Percentiles rank a stretch among this genome's conserved stretches.
Conservation (phyloP, 2,797 vertebrate genomes). For the Hyperoplus immaculatus region DNA sequence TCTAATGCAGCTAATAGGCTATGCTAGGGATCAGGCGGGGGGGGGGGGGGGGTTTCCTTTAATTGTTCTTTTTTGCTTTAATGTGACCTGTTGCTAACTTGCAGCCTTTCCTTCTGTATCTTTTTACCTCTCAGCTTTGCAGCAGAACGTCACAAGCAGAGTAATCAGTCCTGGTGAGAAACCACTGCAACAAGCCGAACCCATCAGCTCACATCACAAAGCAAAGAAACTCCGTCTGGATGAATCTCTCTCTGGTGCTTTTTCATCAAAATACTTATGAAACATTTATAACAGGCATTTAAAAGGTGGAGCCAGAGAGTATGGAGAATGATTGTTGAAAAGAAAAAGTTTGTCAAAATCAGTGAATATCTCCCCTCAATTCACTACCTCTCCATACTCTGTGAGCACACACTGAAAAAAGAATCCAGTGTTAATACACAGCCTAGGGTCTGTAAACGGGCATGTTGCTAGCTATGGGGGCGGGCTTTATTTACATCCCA, state of each 20-base stretch:
- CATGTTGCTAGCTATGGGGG: too few relatives aligned
- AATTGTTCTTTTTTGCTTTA: neutral
- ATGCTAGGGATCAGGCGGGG: too few relatives aligned
- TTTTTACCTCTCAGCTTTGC: slow-evolving; percentile 54
- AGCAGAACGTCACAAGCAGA: slow-evolving; percentile 21
- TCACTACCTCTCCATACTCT: slow-evolving; percentile 6
- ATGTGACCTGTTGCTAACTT: neutral
- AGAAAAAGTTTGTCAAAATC: slow-evolving; percentile 14
- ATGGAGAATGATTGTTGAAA: neutral
- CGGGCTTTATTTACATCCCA: too few relatives aligned
- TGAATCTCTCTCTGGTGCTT: slow-evolving; percentile 64
- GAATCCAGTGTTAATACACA: too few relatives aligned
- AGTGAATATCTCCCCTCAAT: slow-evolving; percentile 37
- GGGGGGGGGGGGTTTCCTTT: neutral
- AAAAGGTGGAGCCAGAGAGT: too few relatives aligned
- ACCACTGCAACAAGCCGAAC: slow-evolving; percentile 54
- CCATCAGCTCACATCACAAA: slow-evolving; percentile 54
- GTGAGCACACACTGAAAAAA: too few relatives aligned
- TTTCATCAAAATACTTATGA: neutral
- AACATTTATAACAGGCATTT: neutral
- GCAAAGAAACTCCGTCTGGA: slow-evolving; percentile 73
- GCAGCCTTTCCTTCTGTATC: neutral
- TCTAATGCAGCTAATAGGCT: too few relatives aligned
- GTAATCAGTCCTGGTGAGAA: slow-evolving; percentile 49
- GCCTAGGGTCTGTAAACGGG: too few relatives aligned